phyloP scores from a whole-genome alignment of 37 sponge, comb jelly and placozoan species.

The Geodia barretti region DNA sequence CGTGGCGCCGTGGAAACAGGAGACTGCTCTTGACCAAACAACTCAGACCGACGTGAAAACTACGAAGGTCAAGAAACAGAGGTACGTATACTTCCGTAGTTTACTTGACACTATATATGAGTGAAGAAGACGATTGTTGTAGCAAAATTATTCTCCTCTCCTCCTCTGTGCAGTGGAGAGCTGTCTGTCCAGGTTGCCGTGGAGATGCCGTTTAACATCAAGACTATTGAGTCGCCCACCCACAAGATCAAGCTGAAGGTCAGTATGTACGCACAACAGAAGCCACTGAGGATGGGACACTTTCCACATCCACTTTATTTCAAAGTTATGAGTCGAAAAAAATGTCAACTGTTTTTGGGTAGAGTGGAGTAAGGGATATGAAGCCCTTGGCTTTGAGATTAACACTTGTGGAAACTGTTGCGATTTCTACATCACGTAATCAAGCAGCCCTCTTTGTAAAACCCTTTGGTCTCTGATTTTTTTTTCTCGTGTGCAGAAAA shows the following conservation, averaged over 20 bases:
- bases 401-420: neutral
- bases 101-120: no score
- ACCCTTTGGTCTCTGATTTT: neutral
- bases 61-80: slow-evolving; percentile 81
- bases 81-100: slow-evolving; percentile 20
- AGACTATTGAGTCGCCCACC: slow-evolving; percentile 77
- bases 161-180: slow-evolving; percentile 13
- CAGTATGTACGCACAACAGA: neutral
- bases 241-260: slow-evolving; percentile 93
- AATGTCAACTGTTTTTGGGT: no score
- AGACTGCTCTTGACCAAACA: slow-evolving; percentile 79
- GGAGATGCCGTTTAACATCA: slow-evolving; percentile 98
- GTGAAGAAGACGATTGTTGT: no score
- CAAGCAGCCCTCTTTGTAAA: neutral
- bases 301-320: neutral
- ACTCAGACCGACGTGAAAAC: slow-evolving; percentile 88
- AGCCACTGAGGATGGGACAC: neutral
- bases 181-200: slow-evolving; percentile 73
- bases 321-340: neutral
- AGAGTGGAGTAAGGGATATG: neutral
- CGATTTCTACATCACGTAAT: neutral
- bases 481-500: slow-evolving; percentile 52
- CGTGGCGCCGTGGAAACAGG: slow-evolving; percentile 94
- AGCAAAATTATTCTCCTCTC: no score
- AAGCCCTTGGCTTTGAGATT: neutral